These are phyloP conservation scores for Tragulus kanchil DNA, from an alignment of 2,113 vertebrate genomes.

Conservation along the genomic window DNA sequence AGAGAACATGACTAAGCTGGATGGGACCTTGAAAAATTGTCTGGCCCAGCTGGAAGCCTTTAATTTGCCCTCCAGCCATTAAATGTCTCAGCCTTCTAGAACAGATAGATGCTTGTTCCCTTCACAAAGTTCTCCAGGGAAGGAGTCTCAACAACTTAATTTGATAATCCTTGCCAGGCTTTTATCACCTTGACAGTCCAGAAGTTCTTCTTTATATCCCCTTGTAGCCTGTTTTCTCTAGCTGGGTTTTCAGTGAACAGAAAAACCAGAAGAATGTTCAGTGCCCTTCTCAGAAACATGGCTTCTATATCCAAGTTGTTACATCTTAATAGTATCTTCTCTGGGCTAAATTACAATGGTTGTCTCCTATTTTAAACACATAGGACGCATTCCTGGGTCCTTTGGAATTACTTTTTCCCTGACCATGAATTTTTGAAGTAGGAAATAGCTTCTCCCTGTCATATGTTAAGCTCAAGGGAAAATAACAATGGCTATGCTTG, in stretches of 20 bases:
- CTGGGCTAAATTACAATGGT: neutral
- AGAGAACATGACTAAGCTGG: neutral
- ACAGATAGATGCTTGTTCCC: neutral
- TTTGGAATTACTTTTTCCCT: neutral
- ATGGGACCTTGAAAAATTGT: neutral
- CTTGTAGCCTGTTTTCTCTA: neutral
- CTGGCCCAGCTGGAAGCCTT: neutral
- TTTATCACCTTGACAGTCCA: slow-evolving; percentile 10
- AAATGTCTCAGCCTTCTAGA: neutral
- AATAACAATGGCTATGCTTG: neutral
- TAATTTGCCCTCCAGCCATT: neutral
- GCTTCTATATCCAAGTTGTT: neutral
- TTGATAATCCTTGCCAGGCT: neutral
- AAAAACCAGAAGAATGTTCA: neutral
- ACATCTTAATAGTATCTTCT: neutral
- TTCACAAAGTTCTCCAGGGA: neutral
- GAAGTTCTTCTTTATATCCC: neutral
- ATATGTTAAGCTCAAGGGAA: neutral
- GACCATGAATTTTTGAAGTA: neutral
- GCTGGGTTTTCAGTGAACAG: neutral
- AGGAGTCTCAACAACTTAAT: neutral
- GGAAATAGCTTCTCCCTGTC: neutral
- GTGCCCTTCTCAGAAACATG: neutral
- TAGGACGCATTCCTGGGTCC: neutral
- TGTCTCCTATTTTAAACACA: neutral